Percentiles rank a stretch among this genome's conserved stretches.
Conservation (phyloP, 2,888 invertebrate genomes). For the Anthophora plumipes region DNA sequence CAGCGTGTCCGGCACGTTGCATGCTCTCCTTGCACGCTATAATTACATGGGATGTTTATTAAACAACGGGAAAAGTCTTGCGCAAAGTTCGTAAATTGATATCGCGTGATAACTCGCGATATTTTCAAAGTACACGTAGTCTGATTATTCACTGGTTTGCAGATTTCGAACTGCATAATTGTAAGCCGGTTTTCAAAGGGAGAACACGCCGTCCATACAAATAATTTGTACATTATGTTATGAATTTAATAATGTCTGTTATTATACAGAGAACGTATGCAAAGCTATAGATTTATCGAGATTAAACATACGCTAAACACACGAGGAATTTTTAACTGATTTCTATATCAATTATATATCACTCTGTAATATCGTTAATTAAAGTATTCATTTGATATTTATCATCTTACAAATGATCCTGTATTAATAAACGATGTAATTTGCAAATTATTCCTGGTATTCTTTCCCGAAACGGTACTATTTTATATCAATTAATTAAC, state of each 20-base stretch:
- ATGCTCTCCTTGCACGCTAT: not conserved
- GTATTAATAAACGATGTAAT: too few species aligned
- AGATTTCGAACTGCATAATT: not conserved
- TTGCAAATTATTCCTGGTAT: too few species aligned
- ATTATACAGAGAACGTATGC: not conserved
- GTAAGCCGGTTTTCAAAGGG: slow-evolving; percentile 1
- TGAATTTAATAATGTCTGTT: not conserved
- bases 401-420: slow-evolving; percentile 8
- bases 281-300: not conserved
- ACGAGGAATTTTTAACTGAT: slow-evolving; percentile 11
- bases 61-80: not conserved
- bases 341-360: not conserved
- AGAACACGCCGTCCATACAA: not conserved
- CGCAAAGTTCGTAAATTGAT: not conserved
- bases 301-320: not conserved
- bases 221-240: not conserved
- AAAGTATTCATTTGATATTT: slow-evolving; percentile 12
- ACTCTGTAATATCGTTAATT: slow-evolving; percentile 20
- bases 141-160: slow-evolving; percentile 6
- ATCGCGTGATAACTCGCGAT: not conserved
- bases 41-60: slow-evolving; percentile 1
- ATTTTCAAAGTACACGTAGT: not conserved
- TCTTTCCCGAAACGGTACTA: too few species aligned
- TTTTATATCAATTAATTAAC: too few species aligned
- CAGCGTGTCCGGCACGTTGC: not conserved